These are phyloP conservation scores for Siniperca obscura DNA, from an alignment of 2,797 vertebrate genomes.

Conservation along the genomic window DNA sequence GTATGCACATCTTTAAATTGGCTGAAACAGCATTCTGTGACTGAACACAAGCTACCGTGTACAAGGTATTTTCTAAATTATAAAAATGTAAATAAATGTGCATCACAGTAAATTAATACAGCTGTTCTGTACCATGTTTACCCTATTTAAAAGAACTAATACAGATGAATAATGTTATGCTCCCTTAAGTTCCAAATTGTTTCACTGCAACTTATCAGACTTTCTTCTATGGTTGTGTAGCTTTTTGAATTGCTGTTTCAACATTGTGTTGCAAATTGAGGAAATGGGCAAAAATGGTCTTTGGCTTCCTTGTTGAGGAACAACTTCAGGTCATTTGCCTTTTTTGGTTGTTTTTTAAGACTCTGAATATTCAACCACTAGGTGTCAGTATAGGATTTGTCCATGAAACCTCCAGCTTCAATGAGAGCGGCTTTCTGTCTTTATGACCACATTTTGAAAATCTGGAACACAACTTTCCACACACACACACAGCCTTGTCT, in stretches of 20 bases:
- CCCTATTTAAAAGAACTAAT: background rate
- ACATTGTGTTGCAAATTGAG: background rate
- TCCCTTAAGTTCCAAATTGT: background rate
- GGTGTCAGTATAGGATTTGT: slow-evolving; percentile 49
- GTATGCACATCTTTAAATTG: background rate
- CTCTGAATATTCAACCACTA: slow-evolving; percentile 43
- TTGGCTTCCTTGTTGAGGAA: background rate
- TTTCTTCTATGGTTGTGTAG: background rate
- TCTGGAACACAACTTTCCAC: background rate
- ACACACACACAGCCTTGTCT: background rate
- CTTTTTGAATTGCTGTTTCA: background rate
- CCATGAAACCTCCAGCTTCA: background rate
- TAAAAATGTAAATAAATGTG: background rate
- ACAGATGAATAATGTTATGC: background rate
- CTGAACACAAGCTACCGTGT: background rate
- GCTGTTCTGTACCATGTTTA: background rate
- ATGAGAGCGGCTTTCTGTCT: background rate
- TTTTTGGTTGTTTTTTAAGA: background rate
- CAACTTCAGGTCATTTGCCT: background rate
- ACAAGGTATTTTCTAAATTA: background rate
- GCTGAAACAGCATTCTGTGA: slow-evolving; percentile 19
- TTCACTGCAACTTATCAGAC: background rate
- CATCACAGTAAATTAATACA: background rate
- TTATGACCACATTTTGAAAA: background rate
- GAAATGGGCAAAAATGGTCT: background rate